Evolutionary conservation across 64 coral and sea anemone species (phyloP), one percentile per base, ranked within the genome.

Genomic region (Pocillopora verrucosa): DNA sequence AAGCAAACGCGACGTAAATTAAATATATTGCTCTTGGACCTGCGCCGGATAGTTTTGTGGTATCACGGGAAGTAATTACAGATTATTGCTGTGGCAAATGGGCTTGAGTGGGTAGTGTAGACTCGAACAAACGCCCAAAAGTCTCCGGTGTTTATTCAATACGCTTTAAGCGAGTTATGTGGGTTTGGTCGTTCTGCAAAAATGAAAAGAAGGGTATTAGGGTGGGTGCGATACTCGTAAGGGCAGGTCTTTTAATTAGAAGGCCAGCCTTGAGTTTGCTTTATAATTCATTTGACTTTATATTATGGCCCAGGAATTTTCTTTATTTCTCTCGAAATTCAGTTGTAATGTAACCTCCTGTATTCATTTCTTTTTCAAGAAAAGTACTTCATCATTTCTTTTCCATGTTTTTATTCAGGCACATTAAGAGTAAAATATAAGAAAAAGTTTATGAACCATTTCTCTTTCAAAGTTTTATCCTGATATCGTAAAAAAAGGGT

Each of bases 81-180:
- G 63, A 67, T 84, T 84, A 84, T 84, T 84, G 80, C 80, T 41
- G 15, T 11, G 25, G 61, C 61, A 16, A 51, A 51, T 51, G 41
- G 15, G 36, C 6, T 84, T 12, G 67, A 38, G 37, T 62, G 13
- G 16, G 41, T 16, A 35, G 9, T 62, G 36, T 68, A 38, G 35
- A 67, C 64, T 41, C 25, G 0, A 68, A 67, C 2, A 84, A 84
- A 5, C 9, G 34, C 80, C 35, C 62, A 35, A 6, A 19, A 26
- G 61, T 84, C 17, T 37, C 57, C 34, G 80, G 7, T 9, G 59
- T 59, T 11, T 35, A 63, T 65, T 70, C 10, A 70, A 24, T 51
- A 24, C 7, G 20, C 67, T 1, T 70, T 10, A 20, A 70, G n/a
- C 67, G 25, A 11, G 20, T 24, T 70, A 70, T 70, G n/a, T 51